Conservation (phyloP, 2,113 vertebrate species). For the Cololabis saira region DNA sequence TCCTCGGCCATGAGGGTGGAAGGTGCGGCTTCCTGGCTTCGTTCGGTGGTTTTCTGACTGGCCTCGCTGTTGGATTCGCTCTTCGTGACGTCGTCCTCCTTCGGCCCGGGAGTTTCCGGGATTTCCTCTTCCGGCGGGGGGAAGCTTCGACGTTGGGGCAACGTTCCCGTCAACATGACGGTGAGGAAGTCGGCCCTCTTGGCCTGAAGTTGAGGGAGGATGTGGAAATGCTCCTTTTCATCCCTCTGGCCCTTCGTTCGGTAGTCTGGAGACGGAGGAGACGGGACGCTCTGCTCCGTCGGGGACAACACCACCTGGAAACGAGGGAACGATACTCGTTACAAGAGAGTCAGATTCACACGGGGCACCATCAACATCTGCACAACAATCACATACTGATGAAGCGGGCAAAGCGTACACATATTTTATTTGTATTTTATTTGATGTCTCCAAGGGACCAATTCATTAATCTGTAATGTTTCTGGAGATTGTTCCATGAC, state of each 20-base stretch:
- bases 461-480: no score
- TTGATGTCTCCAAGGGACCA: no score
- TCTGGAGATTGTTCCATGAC: no score
- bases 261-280: conserved; percentile 89
- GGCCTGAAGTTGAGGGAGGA: conserved; percentile 85
- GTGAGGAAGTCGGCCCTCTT: conserved; percentile 92
- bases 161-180: conserved; percentile 84
- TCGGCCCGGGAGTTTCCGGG: conserved; percentile 64
- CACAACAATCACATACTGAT: not conserved
- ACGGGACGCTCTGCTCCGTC: conserved; percentile 82
- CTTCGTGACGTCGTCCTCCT: conserved; percentile 81
- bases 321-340: conserved; percentile 28
- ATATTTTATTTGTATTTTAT: no score
- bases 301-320: conserved; percentile 81
- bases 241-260: conserved; percentile 84
- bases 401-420: not conserved
- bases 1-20: conserved; percentile 94
- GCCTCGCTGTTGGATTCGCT: conserved; percentile 90
- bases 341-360: not conserved
- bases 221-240: conserved; percentile 86
- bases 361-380: not conserved
- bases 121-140: conserved; percentile 38
- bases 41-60: conserved; percentile 91
- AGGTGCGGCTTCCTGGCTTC: conserved; percentile 91
- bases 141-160: conserved; percentile 74